Conservation (phyloP, 2,888 invertebrate genomes). For the Julus scandinavius region DNA sequence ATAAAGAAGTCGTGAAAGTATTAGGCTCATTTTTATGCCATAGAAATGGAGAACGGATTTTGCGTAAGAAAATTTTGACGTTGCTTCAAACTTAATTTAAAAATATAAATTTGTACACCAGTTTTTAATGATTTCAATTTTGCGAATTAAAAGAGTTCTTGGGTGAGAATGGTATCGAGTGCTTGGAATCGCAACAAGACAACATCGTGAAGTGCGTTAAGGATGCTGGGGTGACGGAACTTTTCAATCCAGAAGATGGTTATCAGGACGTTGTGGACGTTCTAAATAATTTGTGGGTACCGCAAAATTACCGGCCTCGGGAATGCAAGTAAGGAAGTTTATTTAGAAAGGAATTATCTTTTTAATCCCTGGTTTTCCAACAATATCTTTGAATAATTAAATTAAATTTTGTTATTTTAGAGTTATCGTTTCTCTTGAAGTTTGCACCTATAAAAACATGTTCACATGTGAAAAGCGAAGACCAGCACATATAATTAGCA, state of each 20-base stretch:
- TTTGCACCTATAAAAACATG: conserved; percentile 49
- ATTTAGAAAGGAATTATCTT: neutral
- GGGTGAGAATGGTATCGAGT: conserved; percentile 31
- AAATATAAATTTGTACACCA: neutral
- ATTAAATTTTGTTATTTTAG: neutral
- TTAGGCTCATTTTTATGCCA: conserved; percentile 44
- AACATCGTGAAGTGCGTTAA: conserved; percentile 43
- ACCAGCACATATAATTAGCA: conserved; percentile 50
- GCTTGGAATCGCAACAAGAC: conserved; percentile 41
- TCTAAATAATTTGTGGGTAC: conserved; percentile 49
- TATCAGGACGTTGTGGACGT: neutral
- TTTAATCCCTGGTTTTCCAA: neutral
- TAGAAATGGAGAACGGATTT: conserved; percentile 47
- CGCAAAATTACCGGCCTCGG: conserved; percentile 48
- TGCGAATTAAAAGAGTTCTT: neutral
- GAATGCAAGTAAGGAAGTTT: conserved; percentile 51
- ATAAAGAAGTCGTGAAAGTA: conserved; percentile 43
- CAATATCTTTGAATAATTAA: neutral
- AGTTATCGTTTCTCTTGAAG: conserved; percentile 49
- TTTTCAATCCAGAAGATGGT: neutral
- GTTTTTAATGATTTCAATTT: neutral
- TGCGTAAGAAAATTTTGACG: neutral
- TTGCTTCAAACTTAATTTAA: neutral
- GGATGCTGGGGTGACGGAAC: conserved; percentile 15
- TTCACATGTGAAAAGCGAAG: conserved; percentile 9